These are phyloP conservation scores for Pygocentrus nattereri DNA, from an alignment of 2,797 vertebrate species.

Conservation along the genomic window DNA sequence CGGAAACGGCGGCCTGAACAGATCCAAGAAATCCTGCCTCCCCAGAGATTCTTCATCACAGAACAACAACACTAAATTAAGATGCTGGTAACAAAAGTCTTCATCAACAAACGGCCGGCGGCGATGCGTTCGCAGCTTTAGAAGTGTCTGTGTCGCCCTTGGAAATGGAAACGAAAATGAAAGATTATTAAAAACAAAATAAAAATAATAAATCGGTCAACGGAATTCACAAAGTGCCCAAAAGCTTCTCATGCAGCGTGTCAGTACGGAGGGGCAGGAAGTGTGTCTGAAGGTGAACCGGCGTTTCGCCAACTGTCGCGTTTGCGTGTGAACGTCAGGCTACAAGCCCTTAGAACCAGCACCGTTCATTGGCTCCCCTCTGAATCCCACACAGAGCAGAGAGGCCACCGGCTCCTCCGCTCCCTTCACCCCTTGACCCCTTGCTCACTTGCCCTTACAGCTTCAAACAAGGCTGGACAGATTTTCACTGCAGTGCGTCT, in stretches of 20 bases:
- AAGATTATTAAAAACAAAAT: background rate
- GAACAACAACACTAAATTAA: conserved; percentile 17
- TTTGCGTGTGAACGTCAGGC: conserved; percentile 13
- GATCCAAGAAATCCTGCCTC: conserved; percentile 20
- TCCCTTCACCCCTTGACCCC: conserved; percentile 47
- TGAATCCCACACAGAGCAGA: conserved; percentile 61
- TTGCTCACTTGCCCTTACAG: background rate
- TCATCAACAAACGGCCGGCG: conserved; percentile 10
- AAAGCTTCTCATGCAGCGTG: conserved; percentile 47
- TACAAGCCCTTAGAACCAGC: conserved; percentile 72
- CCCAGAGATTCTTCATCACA: conserved; percentile 42
- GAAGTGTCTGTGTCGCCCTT: conserved; percentile 1
- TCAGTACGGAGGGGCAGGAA: conserved; percentile 26
- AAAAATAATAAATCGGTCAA: conserved; percentile 4
- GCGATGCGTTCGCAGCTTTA: background rate
- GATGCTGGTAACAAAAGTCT: conserved; percentile 10
- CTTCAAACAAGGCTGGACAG: background rate
- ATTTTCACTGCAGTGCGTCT: too few relatives aligned
- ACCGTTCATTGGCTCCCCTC: conserved; percentile 73
- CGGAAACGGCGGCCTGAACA: background rate
- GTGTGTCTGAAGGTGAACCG: conserved; percentile 17
- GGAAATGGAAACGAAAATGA: background rate
- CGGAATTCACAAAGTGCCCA: conserved; percentile 49
- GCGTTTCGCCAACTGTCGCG: background rate
- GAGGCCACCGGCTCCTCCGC: background rate